phyloP scores from a whole-genome alignment of 2,888 invertebrate species.

The Eupithecia abbreviata region DNA sequence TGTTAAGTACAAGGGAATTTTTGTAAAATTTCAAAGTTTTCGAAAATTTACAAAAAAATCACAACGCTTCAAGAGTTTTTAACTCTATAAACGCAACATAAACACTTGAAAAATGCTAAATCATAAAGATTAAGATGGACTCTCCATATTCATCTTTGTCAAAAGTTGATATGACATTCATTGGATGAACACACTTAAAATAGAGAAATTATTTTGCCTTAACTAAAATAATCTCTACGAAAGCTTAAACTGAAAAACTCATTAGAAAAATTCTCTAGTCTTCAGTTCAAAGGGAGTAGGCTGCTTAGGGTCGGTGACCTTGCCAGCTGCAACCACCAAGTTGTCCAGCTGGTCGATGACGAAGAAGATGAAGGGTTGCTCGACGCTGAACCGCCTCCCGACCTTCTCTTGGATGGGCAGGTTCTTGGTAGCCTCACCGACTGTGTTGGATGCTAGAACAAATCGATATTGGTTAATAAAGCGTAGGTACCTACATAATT shows the following conservation, averaged over 20 bases:
- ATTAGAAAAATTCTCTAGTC: conserved; percentile 39
- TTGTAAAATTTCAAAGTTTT: conserved; percentile 31
- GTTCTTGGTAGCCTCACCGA: conserved; percentile 60
- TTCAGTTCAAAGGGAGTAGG: conserved; percentile 62
- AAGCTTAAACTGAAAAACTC: neutral
- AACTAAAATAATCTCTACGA: neutral
- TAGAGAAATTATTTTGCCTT: neutral
- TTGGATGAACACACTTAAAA: neutral
- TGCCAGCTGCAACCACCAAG: conserved; percentile 85
- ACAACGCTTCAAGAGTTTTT: conserved; percentile 1
- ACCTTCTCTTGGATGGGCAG: conserved; percentile 61
- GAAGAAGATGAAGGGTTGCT: conserved; percentile 86
- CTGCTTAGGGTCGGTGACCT: conserved; percentile 80
- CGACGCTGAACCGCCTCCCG: conserved; percentile 75
- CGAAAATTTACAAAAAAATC: conserved; percentile 31
- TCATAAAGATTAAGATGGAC: neutral
- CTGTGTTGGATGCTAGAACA: conserved; percentile 57
- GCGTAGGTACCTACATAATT: neutral
- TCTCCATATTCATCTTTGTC: neutral
- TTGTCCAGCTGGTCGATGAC: conserved; percentile 84
- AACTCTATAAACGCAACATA: neutral
- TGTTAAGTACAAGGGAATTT: conserved; percentile 42
- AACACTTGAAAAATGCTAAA: neutral
- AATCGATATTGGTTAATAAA: neutral
- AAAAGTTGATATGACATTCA: neutral